Evolutionary conservation across 2,888 invertebrate genomes (phyloP).

Genomic region (Crioceris asparagi): DNA sequence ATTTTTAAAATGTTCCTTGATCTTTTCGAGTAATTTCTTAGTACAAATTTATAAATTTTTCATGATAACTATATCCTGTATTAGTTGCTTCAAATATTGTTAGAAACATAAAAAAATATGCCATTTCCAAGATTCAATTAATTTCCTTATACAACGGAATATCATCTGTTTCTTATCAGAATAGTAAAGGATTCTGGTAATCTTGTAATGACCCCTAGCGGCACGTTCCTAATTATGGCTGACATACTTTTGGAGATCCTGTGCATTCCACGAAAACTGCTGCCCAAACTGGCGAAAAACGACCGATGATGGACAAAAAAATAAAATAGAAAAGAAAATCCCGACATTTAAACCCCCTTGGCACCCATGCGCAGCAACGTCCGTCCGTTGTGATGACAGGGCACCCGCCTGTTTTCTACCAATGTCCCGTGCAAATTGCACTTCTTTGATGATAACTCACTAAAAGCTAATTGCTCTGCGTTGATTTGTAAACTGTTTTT

Average conservation of each 20-base stretch:
- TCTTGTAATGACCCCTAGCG: no score
- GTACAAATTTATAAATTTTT: no score
- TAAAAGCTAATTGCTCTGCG: conserved; percentile 36
- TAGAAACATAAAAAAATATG: no score
- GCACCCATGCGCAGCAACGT: conserved; percentile 29
- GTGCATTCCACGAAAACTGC: conserved; percentile 17
- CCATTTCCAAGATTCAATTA: no score
- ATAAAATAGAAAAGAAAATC: conserved; percentile 12
- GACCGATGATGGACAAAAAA: conserved; percentile 10
- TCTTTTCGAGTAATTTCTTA: no score
- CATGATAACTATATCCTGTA: no score
- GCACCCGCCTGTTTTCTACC: conserved; percentile 30
- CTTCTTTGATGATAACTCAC: conserved; percentile 38
- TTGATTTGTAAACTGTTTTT: conserved; percentile 35
- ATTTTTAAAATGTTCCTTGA: no score
- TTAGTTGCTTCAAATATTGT: no score
- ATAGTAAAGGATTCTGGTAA: no score
- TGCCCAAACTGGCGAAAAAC: no score
- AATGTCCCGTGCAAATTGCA: conserved; percentile 39
- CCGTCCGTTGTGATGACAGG: conserved; percentile 25
- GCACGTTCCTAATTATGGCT: conserved; percentile 17
- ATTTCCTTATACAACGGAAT: no score
- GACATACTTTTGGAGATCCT: conserved; percentile 19
- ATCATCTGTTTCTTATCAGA: no score
- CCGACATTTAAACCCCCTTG: conserved; percentile 19